Percentiles rank a stretch among this genome's conserved stretches.
Evolutionary conservation across 2,113 vertebrate species (phyloP).

Genomic region (Pachypanchax playfairii): DNA sequence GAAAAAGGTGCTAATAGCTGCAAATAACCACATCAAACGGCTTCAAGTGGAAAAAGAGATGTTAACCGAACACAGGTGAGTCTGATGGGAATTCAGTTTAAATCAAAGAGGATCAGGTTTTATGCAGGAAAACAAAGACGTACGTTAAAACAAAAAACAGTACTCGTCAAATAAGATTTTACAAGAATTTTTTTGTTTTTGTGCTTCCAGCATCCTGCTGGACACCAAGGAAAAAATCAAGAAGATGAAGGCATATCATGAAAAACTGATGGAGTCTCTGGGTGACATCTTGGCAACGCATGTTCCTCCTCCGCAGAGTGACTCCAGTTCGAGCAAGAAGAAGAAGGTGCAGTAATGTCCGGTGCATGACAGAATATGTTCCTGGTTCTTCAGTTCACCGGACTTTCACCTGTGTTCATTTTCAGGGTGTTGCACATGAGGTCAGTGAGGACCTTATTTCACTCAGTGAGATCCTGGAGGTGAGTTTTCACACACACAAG

Average conservation of each 20-base stretch:
- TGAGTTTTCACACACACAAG: slow-evolving; percentile 40
- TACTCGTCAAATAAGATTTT: too few relatives aligned
- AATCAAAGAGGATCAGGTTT: not conserved
- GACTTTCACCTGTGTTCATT: slow-evolving; percentile 14
- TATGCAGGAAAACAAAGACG: too few relatives aligned
- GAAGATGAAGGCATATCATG: slow-evolving; percentile 74
- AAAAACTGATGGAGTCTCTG: slow-evolving; percentile 74
- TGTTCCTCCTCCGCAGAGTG: slow-evolving; percentile 63
- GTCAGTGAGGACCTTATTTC: slow-evolving; percentile 65
- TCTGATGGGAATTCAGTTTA: not conserved
- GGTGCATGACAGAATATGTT: not conserved
- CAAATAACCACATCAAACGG: slow-evolving; percentile 44
- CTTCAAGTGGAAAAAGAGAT: slow-evolving; percentile 65
- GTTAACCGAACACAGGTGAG: slow-evolving; percentile 68
- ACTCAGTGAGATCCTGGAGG: slow-evolving; percentile 80
- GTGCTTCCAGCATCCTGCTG: slow-evolving; percentile 60
- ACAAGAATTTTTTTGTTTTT: not conserved
- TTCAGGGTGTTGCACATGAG: slow-evolving; percentile 44
- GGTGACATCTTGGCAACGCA: slow-evolving; percentile 74
- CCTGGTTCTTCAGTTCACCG: not conserved
- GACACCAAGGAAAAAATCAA: slow-evolving; percentile 76
- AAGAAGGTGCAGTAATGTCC: slow-evolving; percentile 67
- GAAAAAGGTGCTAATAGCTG: slow-evolving; percentile 61
- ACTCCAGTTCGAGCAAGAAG: slow-evolving; percentile 57
- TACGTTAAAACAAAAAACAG: too few relatives aligned